Conservation (phyloP, 2,888 invertebrate species). For the Hermodice carunculata region DNA sequence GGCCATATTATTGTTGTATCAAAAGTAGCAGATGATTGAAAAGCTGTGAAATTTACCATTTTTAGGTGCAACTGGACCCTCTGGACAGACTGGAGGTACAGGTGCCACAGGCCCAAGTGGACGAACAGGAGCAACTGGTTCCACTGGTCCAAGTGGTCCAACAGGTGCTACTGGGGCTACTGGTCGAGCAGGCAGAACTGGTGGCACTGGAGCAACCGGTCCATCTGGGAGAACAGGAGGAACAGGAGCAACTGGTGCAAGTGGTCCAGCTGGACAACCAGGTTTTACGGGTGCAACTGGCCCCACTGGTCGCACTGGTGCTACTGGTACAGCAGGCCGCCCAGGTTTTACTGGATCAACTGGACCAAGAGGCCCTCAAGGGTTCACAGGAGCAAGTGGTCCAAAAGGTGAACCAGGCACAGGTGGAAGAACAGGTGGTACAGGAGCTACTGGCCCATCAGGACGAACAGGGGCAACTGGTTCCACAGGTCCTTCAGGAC, state of each 20-base stretch:
- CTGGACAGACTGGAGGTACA: neutral
- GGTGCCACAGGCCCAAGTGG: neutral
- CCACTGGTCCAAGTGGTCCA: conserved; percentile 17
- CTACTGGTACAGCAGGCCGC: neutral
- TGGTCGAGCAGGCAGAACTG: conserved; percentile 17
- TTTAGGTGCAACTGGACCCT: neutral
- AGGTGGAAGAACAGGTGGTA: neutral
- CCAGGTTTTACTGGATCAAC: neutral
- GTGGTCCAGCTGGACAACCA: neutral
- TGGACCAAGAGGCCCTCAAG: neutral
- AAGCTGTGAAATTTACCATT: too few relatives aligned
- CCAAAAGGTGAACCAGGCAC: neutral
- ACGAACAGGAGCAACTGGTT: conserved; percentile 23
- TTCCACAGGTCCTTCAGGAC: neutral
- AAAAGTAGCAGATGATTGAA: too few relatives aligned
- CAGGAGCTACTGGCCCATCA: conserved; percentile 2
- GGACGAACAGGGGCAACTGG: neutral
- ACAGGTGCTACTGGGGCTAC: conserved; percentile 25
- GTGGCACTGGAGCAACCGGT: conserved; percentile 24
- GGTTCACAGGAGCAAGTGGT: neutral
- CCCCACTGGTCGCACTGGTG: neutral
- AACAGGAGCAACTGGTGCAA: neutral
- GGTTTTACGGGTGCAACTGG: neutral
- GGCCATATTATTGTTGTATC: too few relatives aligned
- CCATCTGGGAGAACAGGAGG: neutral